Evolutionary conservation across 2,113 vertebrate species (phyloP), one percentile per base, ranked within the genome.

Genomic region (Lichenostomus cassidix): DNA sequence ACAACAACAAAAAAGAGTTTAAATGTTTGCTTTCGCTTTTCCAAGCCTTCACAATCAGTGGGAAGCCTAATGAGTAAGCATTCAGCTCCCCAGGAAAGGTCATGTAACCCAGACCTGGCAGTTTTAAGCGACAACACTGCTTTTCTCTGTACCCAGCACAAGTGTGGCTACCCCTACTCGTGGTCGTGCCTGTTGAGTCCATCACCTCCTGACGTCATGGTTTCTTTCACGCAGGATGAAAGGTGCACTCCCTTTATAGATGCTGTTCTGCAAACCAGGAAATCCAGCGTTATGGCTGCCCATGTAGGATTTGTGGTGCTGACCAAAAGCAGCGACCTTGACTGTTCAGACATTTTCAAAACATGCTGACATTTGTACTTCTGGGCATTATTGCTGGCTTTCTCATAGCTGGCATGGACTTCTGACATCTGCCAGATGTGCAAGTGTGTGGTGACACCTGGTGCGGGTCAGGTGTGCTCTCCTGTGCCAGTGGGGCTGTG

Each of bases 131-230:
- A 55, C 14, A 42, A 5, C 25, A 19, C 25, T 15, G 5, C 25
- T 17, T 55, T 91, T 52, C 37, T 63, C 67, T 53, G 21, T 33
- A 37, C 5, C 28, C 0, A 0, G 39, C 53, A n/a, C 44, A 60
- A 71, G 17, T 4, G 15, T 28, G 35, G 19, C 59, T 63, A 22
- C 28, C 62, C 19, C 74, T 71, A 6, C 27, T 50, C 49, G 9
- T 0, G 1, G 28, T 27, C 1, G 0, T 9, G 42, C 31, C n/a
- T 39, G 15, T 67, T 35, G 27, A 59, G 35, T 12, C 44, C 9
- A 9, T 25, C 15, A 20, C 31, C 28, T 41, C 55, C 18, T 23
- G 24, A 19, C 15, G 55, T 15, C 11, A 11, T 35, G 18, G 0
- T 15, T 50, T 41, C 58, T 47, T 59, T 35, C 29, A 27, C 1